Evolutionary conservation across 2,113 vertebrate species (phyloP).

Genomic region (Osmerus mordax): DNA sequence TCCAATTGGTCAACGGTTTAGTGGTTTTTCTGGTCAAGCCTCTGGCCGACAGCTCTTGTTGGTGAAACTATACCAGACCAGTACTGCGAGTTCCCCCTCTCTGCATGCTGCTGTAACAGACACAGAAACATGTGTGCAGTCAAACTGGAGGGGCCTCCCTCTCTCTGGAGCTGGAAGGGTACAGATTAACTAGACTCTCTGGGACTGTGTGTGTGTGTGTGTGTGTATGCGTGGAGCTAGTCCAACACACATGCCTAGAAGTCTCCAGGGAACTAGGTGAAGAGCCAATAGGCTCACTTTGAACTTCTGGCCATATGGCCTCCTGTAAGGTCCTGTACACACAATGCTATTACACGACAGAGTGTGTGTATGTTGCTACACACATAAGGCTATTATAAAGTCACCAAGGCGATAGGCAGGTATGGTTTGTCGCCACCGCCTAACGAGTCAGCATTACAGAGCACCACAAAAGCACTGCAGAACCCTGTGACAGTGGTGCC

Average conservation of each 20-base stretch:
- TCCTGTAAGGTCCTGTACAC: constrained; percentile 37
- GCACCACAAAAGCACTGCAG: not conserved
- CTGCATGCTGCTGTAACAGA: constrained; percentile 41
- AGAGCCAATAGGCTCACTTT: constrained; percentile 63
- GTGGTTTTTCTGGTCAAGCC: not conserved
- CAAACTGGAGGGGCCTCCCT: constrained; percentile 47
- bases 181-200: constrained; percentile 63
- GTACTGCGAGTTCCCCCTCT: constrained; percentile 29
- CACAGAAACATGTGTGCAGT: constrained; percentile 59
- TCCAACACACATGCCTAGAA: constrained; percentile 54
- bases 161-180: constrained; percentile 57
- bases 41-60: not conserved
- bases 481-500: too few species aligned
- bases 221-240: constrained; percentile 50
- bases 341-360: constrained; percentile 34
- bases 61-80: constrained; percentile 26
- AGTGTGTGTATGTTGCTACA: not conserved
- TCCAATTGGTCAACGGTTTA: not conserved
- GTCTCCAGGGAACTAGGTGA: constrained; percentile 65
- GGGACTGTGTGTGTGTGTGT: constrained; percentile 36
- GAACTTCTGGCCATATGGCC: constrained; percentile 64
- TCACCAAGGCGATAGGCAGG: not conserved
- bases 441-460: not conserved
- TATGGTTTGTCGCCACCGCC: not conserved
- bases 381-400: constrained; percentile 2